Base-by-base conservation (phyloP, 2,113 vertebrate species). In the Typhlomys cinereus region DNA sequence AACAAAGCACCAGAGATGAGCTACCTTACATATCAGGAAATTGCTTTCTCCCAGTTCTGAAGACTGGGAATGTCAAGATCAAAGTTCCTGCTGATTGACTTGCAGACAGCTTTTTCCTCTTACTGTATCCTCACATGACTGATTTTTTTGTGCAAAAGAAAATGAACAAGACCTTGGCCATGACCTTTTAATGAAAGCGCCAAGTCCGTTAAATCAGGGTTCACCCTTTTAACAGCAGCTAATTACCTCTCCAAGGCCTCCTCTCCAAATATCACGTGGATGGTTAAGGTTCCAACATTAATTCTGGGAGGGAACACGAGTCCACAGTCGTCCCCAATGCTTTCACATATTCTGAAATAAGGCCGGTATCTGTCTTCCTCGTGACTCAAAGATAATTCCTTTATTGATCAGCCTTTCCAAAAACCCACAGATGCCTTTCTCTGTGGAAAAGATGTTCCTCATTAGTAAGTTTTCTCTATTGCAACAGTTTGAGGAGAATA, bases 331-430 rank as follows among this genome's bases (percentile, higher is more conserved):
- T 80, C 31, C 54, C 67, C n/a, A 80, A 9, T n/a, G 48, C 41
- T 78, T 86, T 66, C 81, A n/a, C 70, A 61, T 36, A 87, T 79
- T 90, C 48, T 75, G 57, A 86, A 64, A 70, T 86, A 86, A 94
- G 70, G 62, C 14, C 23, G 57, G 18, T 86, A 7, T n/a, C 44
- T 2, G 57, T 82, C 44, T 59, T 62, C 34, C 39, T 70, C 46
- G 36, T 41, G 75, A 85, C 21, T 89, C 80, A 89, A 69, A 61
- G 12, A 74, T 75, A 39, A 74, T 25, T 91, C 7, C 52, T 79
- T 82, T 69, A 25, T 81, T 83, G 7, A 70, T 48, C 54, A 46
- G 27, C 34, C 36, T 61, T 29, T 82, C 7, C 86, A 79, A 66
- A 78, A 90, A 67, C 21, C 36, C 70, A n/a, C 44, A 67, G 41